phyloP scores from a whole-genome alignment of 2,888 invertebrate species.

The Hypomecis atomaria region DNA sequence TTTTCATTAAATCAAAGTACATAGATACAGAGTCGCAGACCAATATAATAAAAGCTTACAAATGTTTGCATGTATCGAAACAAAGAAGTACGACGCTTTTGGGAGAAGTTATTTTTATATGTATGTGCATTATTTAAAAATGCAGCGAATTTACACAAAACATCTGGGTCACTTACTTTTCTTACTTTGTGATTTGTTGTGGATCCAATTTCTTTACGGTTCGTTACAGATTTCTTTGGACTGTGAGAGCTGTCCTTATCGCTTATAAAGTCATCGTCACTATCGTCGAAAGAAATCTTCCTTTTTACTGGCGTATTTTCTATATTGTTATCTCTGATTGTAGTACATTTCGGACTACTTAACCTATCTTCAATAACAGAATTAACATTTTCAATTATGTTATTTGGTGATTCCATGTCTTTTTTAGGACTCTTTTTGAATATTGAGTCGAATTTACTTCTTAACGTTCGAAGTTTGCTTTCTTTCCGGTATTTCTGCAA shows the following conservation, averaged over 20 bases:
- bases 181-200: slow-evolving; percentile 62
- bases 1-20: too few relatives aligned
- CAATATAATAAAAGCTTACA: too few relatives aligned
- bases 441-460: slow-evolving; percentile 48
- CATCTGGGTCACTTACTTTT: slow-evolving; percentile 56
- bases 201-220: slow-evolving; percentile 42
- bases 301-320: slow-evolving; percentile 39
- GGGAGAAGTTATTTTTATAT: too few relatives aligned
- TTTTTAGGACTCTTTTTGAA: slow-evolving; percentile 45
- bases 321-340: slow-evolving; percentile 7
- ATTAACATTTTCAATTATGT: slow-evolving; percentile 27
- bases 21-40: too few relatives aligned
- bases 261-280: slow-evolving; percentile 76
- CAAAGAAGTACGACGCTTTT: too few relatives aligned
- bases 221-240: slow-evolving; percentile 39
- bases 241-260: slow-evolving; percentile 45
- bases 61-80: too few relatives aligned
- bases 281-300: slow-evolving; percentile 61
- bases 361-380: slow-evolving; percentile 28
- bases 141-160: not conserved
- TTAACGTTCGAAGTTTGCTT: slow-evolving; percentile 52
- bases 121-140: too few relatives aligned
- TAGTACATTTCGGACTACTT: slow-evolving; percentile 27
- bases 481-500: slow-evolving; percentile 66
- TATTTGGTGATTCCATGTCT: slow-evolving; percentile 26